Evolutionary conservation across 2,888 invertebrate species (phyloP).

Genomic region (Dyspetes luteomarginatus): DNA sequence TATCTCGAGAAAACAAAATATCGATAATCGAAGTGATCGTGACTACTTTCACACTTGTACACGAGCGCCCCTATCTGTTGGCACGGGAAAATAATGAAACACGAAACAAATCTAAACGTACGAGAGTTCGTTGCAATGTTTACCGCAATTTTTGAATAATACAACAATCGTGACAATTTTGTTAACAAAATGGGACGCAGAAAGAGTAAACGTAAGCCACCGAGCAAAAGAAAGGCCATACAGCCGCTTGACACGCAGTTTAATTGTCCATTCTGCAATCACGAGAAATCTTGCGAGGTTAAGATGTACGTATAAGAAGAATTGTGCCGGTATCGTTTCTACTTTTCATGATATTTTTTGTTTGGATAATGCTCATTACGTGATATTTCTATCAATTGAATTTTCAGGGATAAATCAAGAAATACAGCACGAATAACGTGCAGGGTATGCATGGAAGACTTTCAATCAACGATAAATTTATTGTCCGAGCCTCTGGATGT

Average conservation of each 20-base stretch:
- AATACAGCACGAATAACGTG: constrained; percentile 98
- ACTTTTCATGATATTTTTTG: neutral
- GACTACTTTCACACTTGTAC: neutral
- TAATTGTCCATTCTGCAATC: constrained; percentile 99
- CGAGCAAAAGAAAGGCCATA: constrained; percentile 95
- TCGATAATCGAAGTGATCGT: neutral
- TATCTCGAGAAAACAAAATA: neutral
- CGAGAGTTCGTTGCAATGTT: constrained; percentile 23
- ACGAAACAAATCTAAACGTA: neutral
- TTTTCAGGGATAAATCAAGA: constrained; percentile 95
- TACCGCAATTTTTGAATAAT: neutral
- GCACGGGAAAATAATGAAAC: constrained; percentile 6
- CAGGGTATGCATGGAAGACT: constrained; percentile 97
- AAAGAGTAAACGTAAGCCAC: constrained; percentile 99
- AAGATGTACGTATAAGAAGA: constrained; percentile 92
- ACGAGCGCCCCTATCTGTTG: neutral
- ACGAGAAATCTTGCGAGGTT: constrained; percentile 99
- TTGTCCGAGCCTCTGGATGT: constrained; percentile 99
- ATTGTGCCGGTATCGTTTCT: constrained; percentile 48
- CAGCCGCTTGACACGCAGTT: constrained; percentile 97
- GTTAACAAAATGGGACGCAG: constrained; percentile 92
- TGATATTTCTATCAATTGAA: constrained; percentile 14
- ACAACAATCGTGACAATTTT: neutral
- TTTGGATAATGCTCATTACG: constrained; percentile 33
- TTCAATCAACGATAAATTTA: constrained; percentile 97